Conservation (phyloP, 1,140 invertebrate genomes). For the Neodiprion lecontei region DNA sequence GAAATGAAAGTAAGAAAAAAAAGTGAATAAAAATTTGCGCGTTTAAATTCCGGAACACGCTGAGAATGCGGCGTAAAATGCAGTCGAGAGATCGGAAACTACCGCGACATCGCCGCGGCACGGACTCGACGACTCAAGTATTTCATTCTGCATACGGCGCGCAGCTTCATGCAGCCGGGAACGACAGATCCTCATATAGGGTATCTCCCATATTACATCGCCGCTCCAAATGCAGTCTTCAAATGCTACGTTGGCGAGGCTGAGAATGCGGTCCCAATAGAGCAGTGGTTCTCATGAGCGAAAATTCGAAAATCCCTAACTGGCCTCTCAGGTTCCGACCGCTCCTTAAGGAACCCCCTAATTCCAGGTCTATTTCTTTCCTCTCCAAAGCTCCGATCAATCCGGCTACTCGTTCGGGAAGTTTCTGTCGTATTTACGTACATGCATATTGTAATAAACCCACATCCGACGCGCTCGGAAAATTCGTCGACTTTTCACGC, state of each 20-base stretch:
- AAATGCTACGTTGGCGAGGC: constrained; percentile 40
- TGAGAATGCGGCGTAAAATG: neutral
- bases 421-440: too few species aligned
- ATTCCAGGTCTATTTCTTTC: too few species aligned
- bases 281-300: constrained; percentile 47
- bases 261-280: constrained; percentile 43
- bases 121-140: constrained; percentile 29
- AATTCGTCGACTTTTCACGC: too few species aligned
- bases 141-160: constrained; percentile 53
- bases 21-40: neutral
- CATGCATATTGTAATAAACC: too few species aligned
- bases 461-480: too few species aligned
- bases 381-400: too few species aligned
- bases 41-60: constrained; percentile 4
- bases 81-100: neutral
- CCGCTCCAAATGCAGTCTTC: constrained; percentile 56
- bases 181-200: constrained; percentile 55
- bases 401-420: too few species aligned
- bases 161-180: constrained; percentile 34
- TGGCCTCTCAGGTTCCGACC: too few species aligned
- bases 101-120: neutral
- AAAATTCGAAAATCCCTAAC: too few species aligned
- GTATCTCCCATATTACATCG: constrained; percentile 51
- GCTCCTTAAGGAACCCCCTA: too few species aligned
- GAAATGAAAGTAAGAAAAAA: neutral